Percentiles rank a stretch among this genome's conserved stretches.
These are phyloP conservation scores for Conus canariensis DNA, from an alignment of 2,888 invertebrate species.

Conservation along the genomic window DNA sequence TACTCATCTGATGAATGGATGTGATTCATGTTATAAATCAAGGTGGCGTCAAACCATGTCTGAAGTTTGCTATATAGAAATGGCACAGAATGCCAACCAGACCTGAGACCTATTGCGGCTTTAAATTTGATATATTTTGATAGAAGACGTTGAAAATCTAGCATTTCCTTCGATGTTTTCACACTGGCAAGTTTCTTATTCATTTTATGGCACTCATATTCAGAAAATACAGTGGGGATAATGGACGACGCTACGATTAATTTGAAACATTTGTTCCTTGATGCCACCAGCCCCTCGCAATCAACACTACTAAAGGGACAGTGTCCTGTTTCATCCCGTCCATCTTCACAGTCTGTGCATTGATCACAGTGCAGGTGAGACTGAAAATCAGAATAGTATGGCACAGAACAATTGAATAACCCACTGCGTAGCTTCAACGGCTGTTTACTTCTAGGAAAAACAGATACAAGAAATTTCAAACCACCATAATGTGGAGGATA, in stretches of 20 bases:
- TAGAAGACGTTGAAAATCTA: not conserved
- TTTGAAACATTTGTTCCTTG: not conserved
- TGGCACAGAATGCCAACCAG: not conserved
- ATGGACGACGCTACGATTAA: not conserved
- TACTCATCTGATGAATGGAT: not conserved
- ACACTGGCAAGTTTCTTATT: not conserved
- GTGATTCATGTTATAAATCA: not conserved
- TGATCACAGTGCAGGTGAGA: not conserved
- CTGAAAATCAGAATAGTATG: not conserved
- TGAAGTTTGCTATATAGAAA: not conserved
- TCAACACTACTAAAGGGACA: not conserved
- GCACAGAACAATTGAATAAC: not conserved
- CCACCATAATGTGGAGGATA: not conserved
- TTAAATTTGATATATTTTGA: not conserved
- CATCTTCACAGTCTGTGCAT: not conserved
- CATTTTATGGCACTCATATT: not conserved
- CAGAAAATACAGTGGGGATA: not conserved
- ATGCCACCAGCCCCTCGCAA: not conserved
- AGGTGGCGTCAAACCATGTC: not conserved
- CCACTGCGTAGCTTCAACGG: not conserved
- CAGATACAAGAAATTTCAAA: not conserved
- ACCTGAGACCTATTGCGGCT: not conserved
- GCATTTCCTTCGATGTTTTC: not conserved
- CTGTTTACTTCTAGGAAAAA: not conserved
- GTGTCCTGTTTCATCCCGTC: constrained; percentile 5